These are phyloP conservation scores for Iselma pallidipennis DNA, from an alignment of 2,888 invertebrate genomes.

Conservation along the genomic window DNA sequence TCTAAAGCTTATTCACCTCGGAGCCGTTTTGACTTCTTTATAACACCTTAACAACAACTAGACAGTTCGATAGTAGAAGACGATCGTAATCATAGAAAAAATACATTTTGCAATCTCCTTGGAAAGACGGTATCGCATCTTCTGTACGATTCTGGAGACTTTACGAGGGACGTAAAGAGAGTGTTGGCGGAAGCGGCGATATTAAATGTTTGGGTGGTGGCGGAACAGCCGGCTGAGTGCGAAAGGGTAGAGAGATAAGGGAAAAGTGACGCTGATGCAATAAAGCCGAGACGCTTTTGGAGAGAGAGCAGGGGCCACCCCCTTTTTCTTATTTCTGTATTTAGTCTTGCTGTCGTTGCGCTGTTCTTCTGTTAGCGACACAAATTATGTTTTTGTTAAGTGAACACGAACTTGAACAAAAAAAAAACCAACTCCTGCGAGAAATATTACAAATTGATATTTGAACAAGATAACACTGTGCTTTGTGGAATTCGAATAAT, in stretches of 20 bases:
- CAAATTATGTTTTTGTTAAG: slow-evolving; percentile 38
- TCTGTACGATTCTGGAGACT: slow-evolving; percentile 21
- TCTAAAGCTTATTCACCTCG: not conserved
- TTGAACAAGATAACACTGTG: slow-evolving; percentile 21
- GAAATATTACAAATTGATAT: slow-evolving; percentile 34
- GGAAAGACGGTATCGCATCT: slow-evolving; percentile 8
- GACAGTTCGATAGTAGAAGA: not conserved
- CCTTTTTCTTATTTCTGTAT: slow-evolving; percentile 27
- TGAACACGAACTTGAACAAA: slow-evolving; percentile 30
- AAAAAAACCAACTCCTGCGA: slow-evolving; percentile 26
- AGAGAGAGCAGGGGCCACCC: no score
- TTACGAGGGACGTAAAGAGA: slow-evolving; percentile 20
- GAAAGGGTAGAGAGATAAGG: slow-evolving; percentile 46
- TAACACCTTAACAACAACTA: not conserved
- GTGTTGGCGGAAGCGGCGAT: slow-evolving; percentile 26
- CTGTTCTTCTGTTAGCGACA: slow-evolving; percentile 20
- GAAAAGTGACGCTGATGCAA: slow-evolving; percentile 46
- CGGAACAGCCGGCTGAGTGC: slow-evolving; percentile 33
- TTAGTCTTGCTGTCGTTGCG: not conserved
- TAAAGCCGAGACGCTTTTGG: slow-evolving; percentile 38
- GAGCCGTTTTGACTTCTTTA: not conserved
- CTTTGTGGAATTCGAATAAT: slow-evolving; percentile 8
- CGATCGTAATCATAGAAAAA: slow-evolving; percentile 1
- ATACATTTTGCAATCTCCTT: not conserved
- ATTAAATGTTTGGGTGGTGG: slow-evolving; percentile 40